Evolutionary conservation across 2,888 invertebrate genomes (phyloP).

Genomic region (Aelia acuminata): DNA sequence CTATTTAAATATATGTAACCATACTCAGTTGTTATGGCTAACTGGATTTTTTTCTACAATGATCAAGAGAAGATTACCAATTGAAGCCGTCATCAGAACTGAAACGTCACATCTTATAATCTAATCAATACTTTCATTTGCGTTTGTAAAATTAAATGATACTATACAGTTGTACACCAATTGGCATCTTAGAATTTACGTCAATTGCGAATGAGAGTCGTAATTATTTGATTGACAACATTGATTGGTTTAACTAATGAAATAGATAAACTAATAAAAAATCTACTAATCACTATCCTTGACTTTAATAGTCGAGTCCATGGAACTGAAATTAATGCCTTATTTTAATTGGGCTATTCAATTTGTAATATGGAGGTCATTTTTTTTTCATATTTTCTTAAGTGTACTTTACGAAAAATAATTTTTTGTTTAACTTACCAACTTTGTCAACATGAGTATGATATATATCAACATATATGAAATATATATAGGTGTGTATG

Average conservation of each 20-base stretch:
- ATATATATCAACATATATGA: too few relatives aligned
- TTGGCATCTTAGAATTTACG: constrained; percentile 41
- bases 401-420: too few relatives aligned
- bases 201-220: constrained; percentile 23
- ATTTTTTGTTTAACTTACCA: too few relatives aligned
- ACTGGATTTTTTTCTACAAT: neutral
- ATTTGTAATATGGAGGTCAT: neutral
- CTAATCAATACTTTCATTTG: neutral
- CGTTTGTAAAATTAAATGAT: constrained; percentile 19
- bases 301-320: neutral
- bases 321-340: neutral
- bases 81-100: neutral
- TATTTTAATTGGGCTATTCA: neutral
- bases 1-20: too few relatives aligned
- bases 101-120: neutral
- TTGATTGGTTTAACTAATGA: constrained; percentile 44
- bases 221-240: constrained; percentile 33
- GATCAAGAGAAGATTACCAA: neutral
- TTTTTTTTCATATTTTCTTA: too few relatives aligned
- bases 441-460: too few relatives aligned
- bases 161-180: neutral
- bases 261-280: constrained; percentile 45
- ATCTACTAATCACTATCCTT: constrained; percentile 32
- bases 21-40: too few relatives aligned
- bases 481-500: too few relatives aligned